These are phyloP conservation scores for Amiota minor DNA, from an alignment of 2,888 invertebrate genomes.

Conservation along the genomic window DNA sequence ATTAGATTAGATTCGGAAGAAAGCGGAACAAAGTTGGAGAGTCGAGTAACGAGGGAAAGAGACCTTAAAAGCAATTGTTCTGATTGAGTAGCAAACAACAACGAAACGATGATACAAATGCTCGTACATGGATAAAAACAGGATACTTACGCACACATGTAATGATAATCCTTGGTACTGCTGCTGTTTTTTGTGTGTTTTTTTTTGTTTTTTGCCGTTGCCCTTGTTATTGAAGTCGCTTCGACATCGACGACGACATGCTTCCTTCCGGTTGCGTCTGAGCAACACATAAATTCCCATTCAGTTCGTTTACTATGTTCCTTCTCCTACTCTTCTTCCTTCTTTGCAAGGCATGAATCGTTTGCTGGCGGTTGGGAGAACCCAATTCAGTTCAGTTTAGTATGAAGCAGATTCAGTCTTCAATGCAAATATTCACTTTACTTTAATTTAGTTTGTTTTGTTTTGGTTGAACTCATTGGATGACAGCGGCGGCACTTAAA, in stretches of 20 bases:
- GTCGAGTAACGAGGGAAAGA: neutral
- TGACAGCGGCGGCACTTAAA: no score
- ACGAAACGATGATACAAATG: no score
- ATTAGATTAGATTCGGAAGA: constrained; percentile 71
- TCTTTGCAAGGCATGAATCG: no score
- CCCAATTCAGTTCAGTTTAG: no score
- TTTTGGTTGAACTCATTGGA: no score
- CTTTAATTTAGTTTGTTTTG: no score
- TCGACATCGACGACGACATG: neutral
- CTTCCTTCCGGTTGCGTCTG: constrained; percentile 5
- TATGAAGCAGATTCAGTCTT: no score
- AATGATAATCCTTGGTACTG: constrained; percentile 2
- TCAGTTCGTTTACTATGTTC: neutral
- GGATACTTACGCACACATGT: neutral
- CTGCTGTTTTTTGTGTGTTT: neutral
- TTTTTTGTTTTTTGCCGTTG: constrained; percentile 15
- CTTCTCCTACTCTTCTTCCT: no score
- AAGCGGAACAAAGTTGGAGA: constrained; percentile 43
- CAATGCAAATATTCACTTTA: no score
- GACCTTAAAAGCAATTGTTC: neutral
- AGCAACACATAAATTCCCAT: neutral
- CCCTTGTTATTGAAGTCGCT: constrained; percentile 19
- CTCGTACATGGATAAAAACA: neutral
- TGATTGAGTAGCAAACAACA: no score
- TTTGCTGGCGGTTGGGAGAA: no score